Percentiles rank a stretch among this genome's conserved stretches.
phyloP scores from a whole-genome alignment of 2,888 invertebrate species.

The Sepioteuthis lessoniana region DNA sequence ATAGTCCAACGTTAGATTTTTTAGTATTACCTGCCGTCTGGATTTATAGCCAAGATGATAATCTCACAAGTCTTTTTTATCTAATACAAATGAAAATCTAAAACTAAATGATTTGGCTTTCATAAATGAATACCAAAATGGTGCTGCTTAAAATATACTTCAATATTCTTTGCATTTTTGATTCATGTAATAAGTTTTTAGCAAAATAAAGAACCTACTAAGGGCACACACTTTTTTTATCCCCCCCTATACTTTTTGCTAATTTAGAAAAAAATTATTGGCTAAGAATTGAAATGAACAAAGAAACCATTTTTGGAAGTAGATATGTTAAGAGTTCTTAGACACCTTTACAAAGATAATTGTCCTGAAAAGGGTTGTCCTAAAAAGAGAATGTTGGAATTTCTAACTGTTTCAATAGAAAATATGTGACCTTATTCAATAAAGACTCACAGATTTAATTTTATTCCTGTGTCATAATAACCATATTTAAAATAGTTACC shows the following conservation, averaged over 20 bases:
- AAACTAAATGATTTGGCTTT: not conserved
- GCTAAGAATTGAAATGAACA: not conserved
- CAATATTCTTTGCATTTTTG: not conserved
- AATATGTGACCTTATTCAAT: not conserved
- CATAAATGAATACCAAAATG: not conserved
- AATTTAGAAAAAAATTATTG: not conserved
- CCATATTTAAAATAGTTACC: not conserved
- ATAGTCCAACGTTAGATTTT: not conserved
- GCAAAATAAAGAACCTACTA: not conserved
- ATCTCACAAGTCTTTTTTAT: not conserved
- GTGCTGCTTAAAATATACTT: not conserved
- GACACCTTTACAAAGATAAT: not conserved
- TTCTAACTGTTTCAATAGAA: not conserved
- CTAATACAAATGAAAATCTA: not conserved
- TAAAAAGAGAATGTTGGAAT: not conserved
- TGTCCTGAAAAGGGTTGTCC: not conserved
- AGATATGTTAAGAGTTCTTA: not conserved
- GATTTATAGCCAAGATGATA: not conserved
- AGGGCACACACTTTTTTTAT: not conserved
- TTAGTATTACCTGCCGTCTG: too few relatives aligned
- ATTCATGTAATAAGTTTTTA: not conserved
- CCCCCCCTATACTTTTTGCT: not conserved
- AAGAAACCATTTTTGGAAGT: not conserved
- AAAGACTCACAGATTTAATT: not conserved
- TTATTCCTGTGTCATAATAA: not conserved